Conservation (phyloP, 2,888 invertebrate species). For the Fissipunctia ypsillon region DNA sequence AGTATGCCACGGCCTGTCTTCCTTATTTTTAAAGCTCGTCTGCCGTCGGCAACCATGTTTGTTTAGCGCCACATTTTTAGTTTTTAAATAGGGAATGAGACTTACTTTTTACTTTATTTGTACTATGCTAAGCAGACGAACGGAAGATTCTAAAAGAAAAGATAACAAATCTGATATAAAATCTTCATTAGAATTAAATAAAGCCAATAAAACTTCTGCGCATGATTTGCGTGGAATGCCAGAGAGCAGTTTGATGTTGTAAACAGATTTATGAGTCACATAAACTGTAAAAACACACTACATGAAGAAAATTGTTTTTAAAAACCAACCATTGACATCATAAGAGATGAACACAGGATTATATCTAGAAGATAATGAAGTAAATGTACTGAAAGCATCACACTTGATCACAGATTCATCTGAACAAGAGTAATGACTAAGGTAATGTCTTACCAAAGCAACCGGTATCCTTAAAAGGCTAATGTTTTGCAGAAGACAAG, state of each 20-base stretch:
- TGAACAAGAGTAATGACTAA: neutral
- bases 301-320: slow-evolving; percentile 27
- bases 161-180: neutral
- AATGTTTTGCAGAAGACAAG: neutral
- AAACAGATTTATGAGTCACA: slow-evolving; percentile 51
- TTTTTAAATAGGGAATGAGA: slow-evolving; percentile 25
- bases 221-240: slow-evolving; percentile 34
- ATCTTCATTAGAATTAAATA: slow-evolving; percentile 18
- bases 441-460: neutral
- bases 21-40: slow-evolving; percentile 80
- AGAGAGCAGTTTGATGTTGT: slow-evolving; percentile 39
- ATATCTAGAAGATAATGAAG: neutral
- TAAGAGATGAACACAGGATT: neutral
- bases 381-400: neutral
- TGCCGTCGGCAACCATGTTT: slow-evolving; percentile 69
- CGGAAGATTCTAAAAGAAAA: neutral
- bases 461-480: neutral
- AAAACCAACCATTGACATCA: slow-evolving; percentile 2
- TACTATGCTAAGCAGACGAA: neutral
- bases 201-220: slow-evolving; percentile 34
- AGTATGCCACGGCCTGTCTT: slow-evolving; percentile 84
- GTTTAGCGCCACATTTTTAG: slow-evolving; percentile 59
- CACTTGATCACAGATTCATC: neutral
- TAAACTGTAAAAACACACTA: slow-evolving; percentile 32
- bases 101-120: slow-evolving; percentile 11